Base-by-base conservation (phyloP, 1,140 invertebrate species). In the Melanaphis sacchari region DNA sequence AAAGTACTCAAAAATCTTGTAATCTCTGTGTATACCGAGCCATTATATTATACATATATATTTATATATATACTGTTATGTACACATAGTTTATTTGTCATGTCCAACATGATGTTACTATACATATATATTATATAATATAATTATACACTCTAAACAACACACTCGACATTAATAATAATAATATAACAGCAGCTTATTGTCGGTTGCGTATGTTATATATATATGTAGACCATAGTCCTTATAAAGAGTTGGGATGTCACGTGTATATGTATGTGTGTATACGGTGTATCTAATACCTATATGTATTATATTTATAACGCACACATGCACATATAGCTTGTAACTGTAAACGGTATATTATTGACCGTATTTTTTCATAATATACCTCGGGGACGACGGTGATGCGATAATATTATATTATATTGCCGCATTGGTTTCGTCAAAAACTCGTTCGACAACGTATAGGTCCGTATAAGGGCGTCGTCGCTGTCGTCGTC, bases 381-480 rank as follows among this genome's bases (percentile, higher is more conserved):
- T 36, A 89, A 52, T 52, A 52, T 89, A 26, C 22, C n/a, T 52
- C 49, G 21, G 31, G 49, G 49, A 31, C 21, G 46, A 88, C 85
- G 31, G 46, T 52, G 46, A 89, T 54, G 87, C 89, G 52, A 59
- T 66, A n/a, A 41, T 66, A 59, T 52, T 40, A 76, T 76, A 76
- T 76, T 76, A 36, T n/a, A 31, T 66, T 41, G 52, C 54, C 15
- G 52, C 52, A n/a, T 90, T 90, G 89, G 38, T 40, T 54, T n/a
- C 38, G 89, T 90, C 89, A 90, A 90, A 90, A 90, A 90, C 89
- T 15, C 52, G 89, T 90, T 66, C 89, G 11, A 54, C 52, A 26
- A 90, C 54, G 54, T n/a, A 26, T 66, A 89, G 49, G 38, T 66
- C 89, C 89, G 89, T 90, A 90, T 90, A 90, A 66, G 89, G 89